These are phyloP conservation scores for Anthoscopus minutus DNA, from an alignment of 2,113 vertebrate genomes.

Conservation along the genomic window DNA sequence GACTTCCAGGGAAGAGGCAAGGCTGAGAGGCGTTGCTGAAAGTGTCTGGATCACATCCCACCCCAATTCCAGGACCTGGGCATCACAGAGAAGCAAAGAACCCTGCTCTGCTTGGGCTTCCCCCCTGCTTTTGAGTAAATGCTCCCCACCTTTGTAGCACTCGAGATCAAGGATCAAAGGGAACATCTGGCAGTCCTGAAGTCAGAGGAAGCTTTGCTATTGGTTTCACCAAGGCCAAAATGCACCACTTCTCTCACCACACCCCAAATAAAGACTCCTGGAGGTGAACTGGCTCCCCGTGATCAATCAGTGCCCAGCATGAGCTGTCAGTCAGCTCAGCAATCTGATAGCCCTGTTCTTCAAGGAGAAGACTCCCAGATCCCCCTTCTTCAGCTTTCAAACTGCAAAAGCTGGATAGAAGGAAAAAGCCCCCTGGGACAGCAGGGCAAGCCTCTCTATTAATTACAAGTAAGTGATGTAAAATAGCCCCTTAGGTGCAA, in stretches of 20 bases:
- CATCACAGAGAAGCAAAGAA: neutral
- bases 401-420: neutral
- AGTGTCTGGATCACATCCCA: neutral
- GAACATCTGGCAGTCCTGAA: neutral
- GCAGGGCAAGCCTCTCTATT: conserved; percentile 33
- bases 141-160: neutral
- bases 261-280: neutral
- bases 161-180: neutral
- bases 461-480: conserved; percentile 48
- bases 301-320: neutral
- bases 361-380: neutral
- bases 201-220: neutral
- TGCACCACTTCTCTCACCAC: neutral
- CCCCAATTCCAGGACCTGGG: neutral
- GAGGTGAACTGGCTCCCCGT: neutral
- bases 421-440: neutral
- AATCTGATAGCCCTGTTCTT: neutral
- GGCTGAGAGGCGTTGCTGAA: neutral
- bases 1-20: neutral
- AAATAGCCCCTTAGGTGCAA: conserved; percentile 45
- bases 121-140: neutral
- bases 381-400: neutral
- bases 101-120: neutral
- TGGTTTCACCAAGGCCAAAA: neutral
- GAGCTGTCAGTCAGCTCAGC: neutral